A percentile compares a stretch with the other conserved stretches of the same genome.
These are phyloP conservation scores for Diorhabda elongata DNA, from an alignment of 1,140 invertebrate species.

Conservation along the genomic window DNA sequence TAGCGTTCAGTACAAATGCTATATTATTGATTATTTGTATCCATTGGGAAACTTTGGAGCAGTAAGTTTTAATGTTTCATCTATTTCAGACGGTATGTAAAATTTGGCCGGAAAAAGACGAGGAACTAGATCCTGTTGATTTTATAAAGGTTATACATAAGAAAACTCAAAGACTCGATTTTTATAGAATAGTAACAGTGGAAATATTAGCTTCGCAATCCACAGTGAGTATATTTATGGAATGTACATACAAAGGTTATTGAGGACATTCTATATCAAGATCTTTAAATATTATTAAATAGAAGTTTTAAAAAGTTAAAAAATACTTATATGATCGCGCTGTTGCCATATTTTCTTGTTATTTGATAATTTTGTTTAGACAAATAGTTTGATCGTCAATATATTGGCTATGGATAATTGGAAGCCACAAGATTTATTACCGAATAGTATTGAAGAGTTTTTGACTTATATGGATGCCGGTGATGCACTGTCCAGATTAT, in stretches of 20 bases:
- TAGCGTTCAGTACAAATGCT: no score
- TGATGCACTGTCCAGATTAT: slow-evolving; percentile 18
- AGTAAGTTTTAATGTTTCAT: background rate
- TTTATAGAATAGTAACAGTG: slow-evolving; percentile 18
- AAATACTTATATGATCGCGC: no score
- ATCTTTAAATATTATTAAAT: background rate
- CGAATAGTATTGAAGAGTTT: slow-evolving; percentile 23
- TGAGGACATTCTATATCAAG: background rate
- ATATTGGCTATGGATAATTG: slow-evolving; percentile 25
- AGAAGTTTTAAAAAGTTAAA: no score
- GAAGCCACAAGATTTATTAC: slow-evolving; percentile 14
- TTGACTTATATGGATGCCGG: slow-evolving; percentile 25
- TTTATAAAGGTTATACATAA: slow-evolving; percentile 14
- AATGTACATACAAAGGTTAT: background rate
- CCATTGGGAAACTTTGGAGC: no score
- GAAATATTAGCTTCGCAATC: background rate
- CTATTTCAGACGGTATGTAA: slow-evolving; percentile 5
- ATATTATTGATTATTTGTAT: no score
- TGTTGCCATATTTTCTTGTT: background rate
- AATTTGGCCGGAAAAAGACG: slow-evolving; percentile 25
- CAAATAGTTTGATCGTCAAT: slow-evolving; percentile 14
- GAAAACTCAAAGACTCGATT: slow-evolving; percentile 11
- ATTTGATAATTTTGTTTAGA: slow-evolving; percentile 12
- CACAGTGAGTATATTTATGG: background rate
- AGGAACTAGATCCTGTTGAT: slow-evolving; percentile 23